These are phyloP conservation scores for Allophyes oxyacanthae DNA, from an alignment of 2,888 invertebrate genomes.

Conservation along the genomic window DNA sequence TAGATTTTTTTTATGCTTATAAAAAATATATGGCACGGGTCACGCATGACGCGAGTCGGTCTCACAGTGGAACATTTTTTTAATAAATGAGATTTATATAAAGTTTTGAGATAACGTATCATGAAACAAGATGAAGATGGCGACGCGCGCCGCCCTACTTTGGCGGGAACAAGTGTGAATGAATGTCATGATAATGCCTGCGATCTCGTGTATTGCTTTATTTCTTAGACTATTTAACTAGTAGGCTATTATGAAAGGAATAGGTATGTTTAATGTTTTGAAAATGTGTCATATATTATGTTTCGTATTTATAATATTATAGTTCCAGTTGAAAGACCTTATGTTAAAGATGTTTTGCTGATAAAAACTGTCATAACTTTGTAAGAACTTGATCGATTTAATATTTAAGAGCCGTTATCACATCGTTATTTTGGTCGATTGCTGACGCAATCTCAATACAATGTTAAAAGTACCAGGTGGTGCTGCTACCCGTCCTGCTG, in stretches of 20 bases:
- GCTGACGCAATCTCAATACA: slow-evolving; percentile 32
- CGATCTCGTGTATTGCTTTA: slow-evolving; percentile 15
- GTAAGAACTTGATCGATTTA: not conserved
- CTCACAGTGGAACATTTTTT: slow-evolving; percentile 12
- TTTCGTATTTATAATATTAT: too few relatives aligned
- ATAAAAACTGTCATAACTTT: not conserved
- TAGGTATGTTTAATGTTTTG: too few relatives aligned
- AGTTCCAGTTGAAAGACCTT: slow-evolving; percentile 6
- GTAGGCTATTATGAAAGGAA: too few relatives aligned
- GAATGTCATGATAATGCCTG: slow-evolving; percentile 32
- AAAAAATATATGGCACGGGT: slow-evolving; percentile 21
- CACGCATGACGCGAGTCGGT: slow-evolving; percentile 19
- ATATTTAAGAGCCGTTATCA: not conserved
- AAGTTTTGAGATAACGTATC: slow-evolving; percentile 35
- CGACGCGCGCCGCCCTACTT: slow-evolving; percentile 43
- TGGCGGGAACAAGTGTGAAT: slow-evolving; percentile 24
- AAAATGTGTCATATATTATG: too few relatives aligned
- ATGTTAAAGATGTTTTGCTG: not conserved
- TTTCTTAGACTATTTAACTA: not conserved
- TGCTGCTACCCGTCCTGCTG: not conserved
- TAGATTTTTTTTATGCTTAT: slow-evolving; percentile 13
- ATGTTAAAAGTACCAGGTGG: not conserved
- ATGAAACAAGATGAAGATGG: slow-evolving; percentile 27
- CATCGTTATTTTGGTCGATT: not conserved
- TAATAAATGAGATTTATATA: slow-evolving; percentile 1